A percentile compares a stretch with the other conserved stretches of the same genome.
Conservation (phyloP, 1,140 invertebrate genomes). For the Heterodera schachtii region DNA sequence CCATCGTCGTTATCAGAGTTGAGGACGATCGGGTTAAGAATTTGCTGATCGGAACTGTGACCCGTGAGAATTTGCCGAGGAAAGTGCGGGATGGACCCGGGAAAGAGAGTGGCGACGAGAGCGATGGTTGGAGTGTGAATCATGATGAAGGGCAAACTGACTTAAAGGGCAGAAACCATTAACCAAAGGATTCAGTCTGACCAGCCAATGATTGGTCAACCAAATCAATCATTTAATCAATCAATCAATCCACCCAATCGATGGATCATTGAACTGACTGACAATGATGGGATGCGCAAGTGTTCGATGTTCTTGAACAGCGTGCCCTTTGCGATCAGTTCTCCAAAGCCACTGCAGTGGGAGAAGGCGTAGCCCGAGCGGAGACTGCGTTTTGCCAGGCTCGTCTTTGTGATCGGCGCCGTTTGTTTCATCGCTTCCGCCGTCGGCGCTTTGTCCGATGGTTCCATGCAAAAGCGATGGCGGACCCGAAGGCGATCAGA, state of each 20-base stretch:
- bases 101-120: conserved; percentile 8
- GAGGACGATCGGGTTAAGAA: neutral
- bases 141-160: neutral
- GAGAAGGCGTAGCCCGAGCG: conserved; percentile 97
- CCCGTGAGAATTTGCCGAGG: neutral
- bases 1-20: neutral
- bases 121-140: neutral
- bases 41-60: neutral
- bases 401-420: conserved; percentile 79
- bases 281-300: conserved; percentile 46
- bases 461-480: conserved; percentile 68
- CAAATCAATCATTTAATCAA: neutral
- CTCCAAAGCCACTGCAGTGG: conserved; percentile 92
- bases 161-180: neutral
- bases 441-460: neutral
- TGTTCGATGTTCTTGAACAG: conserved; percentile 75
- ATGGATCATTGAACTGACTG: neutral
- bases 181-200: neutral
- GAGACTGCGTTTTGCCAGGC: conserved; percentile 73
- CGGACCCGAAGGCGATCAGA: conserved; percentile 86
- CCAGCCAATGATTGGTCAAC: neutral
- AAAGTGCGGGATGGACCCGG: neutral
- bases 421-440: conserved; percentile 73
- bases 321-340: conserved; percentile 94
- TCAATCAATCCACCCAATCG: neutral